Conservation (phyloP, 2,888 invertebrate species). For the Ectemnius lituratus region DNA sequence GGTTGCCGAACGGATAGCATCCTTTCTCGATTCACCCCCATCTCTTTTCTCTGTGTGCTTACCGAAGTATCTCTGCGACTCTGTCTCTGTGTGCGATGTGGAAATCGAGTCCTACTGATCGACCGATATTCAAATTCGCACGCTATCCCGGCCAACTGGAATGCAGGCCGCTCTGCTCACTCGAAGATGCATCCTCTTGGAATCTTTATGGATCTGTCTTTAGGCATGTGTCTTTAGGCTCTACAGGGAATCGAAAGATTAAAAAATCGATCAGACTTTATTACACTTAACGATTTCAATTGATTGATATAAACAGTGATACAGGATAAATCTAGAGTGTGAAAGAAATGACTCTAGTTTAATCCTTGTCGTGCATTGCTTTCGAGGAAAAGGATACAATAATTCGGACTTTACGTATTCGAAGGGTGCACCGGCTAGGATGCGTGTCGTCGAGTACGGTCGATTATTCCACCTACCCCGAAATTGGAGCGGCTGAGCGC, state of each 20-base stretch:
- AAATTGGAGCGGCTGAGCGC: conserved; percentile 43
- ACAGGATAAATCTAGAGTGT: no score
- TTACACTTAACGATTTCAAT: no score
- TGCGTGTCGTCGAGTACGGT: not conserved
- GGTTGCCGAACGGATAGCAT: conserved; percentile 51
- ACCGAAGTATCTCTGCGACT: not conserved
- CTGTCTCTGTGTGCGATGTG: conserved; percentile 12
- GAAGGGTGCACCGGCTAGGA: no score
- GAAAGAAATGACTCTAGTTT: no score
- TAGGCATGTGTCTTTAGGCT: no score
- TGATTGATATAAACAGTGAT: no score
- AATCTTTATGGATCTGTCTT: no score
- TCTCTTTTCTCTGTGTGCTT: not conserved
- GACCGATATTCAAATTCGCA: conserved; percentile 67
- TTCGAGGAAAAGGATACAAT: no score
- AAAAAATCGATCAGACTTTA: not conserved
- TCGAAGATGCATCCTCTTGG: conserved; percentile 23
- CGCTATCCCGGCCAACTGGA: conserved; percentile 52
- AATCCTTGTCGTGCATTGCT: no score
- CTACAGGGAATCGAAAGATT: no score
- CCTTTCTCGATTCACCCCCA: conserved; percentile 21
- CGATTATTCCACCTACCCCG: conserved; percentile 25
- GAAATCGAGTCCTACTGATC: conserved; percentile 57
- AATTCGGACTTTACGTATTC: no score
- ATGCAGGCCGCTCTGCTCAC: conserved; percentile 59